Base-by-base conservation (phyloP, 2,113 vertebrate genomes). In the Silurus asotus region DNA sequence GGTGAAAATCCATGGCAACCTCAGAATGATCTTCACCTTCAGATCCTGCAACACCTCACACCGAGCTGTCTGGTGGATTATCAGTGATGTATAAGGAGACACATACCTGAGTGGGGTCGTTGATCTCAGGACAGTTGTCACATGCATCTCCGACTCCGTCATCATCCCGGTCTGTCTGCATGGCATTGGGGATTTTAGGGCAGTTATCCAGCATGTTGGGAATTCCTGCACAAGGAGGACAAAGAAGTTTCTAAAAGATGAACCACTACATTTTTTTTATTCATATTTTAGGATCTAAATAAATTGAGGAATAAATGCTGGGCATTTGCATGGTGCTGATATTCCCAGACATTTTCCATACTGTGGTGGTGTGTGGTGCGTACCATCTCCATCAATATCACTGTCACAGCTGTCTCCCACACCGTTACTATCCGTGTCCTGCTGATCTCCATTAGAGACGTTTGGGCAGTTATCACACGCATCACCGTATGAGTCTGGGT, bases 181-280 rank as follows among this genome's bases (percentile, higher is more conserved):
- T 95, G 2, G 97, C 97, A 90, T 99, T 99, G 6, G 98, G 98
- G 0, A 99, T 96, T 88, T 95, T 96, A 3, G 96, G 96, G 90
- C 98, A 99, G 91, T 99, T 99, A 82, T 99, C 98, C 89, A 99
- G 89, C 84, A 95, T 95, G 14, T 99, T 99, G 69, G 97, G 98
- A 85, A 99, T 98, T 9, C 97, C 98, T 99, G 91, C 6, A 45
- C 4, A 13, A 51, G 5, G 4, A 78, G 9, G 49, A 53, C 11
- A 19, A 53, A 59, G 1, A 59, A 15, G 11, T 28, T 56, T 55
- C 6, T 17, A 45, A 37, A 37, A 79, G 28, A 80, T 0, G 2
- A 61, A 48, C 13, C 9, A 4, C 4, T 56, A 13, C 13, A 6
- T 56, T 37, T 37, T 37, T 37, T 37, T 37, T 37, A 37, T 37